These are phyloP conservation scores for Diceros bicornis DNA, from an alignment of 2,797 vertebrate species.

Conservation along the genomic window DNA sequence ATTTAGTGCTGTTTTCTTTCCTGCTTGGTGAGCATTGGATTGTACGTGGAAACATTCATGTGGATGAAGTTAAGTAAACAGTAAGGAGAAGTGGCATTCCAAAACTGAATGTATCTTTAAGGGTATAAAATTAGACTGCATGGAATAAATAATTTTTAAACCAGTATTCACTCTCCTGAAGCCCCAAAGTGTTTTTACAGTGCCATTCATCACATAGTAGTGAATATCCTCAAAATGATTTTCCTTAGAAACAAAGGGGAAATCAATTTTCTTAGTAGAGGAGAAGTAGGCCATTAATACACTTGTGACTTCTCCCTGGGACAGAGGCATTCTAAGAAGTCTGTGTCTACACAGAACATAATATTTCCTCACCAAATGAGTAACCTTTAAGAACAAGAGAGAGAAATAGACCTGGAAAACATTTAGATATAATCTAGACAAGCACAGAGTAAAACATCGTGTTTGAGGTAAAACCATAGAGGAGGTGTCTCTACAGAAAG, in stretches of 20 bases:
- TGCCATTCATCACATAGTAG: slow-evolving; percentile 2
- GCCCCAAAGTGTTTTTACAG: slow-evolving; percentile 47
- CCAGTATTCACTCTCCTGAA: background rate
- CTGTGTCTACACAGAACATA: background rate
- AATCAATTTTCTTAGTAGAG: slow-evolving; percentile 69
- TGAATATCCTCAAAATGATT: slow-evolving; percentile 71
- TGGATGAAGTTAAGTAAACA: background rate
- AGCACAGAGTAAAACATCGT: slow-evolving; percentile 13
- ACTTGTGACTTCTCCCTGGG: slow-evolving; percentile 45
- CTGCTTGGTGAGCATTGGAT: background rate
- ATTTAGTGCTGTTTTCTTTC: background rate
- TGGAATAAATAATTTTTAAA: slow-evolving; percentile 59
- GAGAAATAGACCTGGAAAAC: slow-evolving; percentile 53
- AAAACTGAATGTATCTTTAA: slow-evolving; percentile 16
- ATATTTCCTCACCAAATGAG: slow-evolving; percentile 20
- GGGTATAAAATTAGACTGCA: slow-evolving; percentile 9
- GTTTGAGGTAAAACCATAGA: slow-evolving; percentile 51
- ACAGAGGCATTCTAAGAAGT: slow-evolving; percentile 63
- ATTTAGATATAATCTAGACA: background rate
- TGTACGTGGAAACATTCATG: background rate
- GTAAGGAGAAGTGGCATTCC: background rate
- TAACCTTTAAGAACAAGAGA: background rate
- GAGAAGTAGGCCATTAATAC: slow-evolving; percentile 69
- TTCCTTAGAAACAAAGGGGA: slow-evolving; percentile 79
- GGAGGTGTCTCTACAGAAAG: background rate